A percentile compares a stretch with the other conserved stretches of the same genome.
Evolutionary conservation across 2,797 vertebrate species (phyloP).

Genomic region (Mus minutoides): DNA sequence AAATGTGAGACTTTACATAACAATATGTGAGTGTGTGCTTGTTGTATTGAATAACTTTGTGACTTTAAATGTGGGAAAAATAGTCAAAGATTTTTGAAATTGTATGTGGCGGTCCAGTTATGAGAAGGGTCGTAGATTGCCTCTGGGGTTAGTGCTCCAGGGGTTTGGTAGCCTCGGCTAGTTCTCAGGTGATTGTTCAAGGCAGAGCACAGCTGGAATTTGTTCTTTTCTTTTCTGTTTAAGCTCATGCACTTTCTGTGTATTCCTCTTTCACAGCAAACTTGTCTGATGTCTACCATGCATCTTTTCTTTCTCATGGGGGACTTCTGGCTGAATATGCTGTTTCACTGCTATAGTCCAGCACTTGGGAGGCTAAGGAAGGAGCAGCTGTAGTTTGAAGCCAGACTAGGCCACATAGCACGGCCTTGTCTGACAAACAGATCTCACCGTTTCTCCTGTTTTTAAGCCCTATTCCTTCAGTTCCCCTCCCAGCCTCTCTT

Average conservation of each 20-base stretch:
- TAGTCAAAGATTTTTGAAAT: not conserved
- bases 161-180: not conserved
- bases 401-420: not conserved
- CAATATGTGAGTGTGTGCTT: not conserved
- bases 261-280: slow-evolving; percentile 7
- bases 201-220: not conserved
- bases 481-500: not conserved
- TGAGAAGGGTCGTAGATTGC: slow-evolving; percentile 18
- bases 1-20: not conserved
- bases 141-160: not conserved
- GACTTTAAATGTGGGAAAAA: slow-evolving; percentile 16
- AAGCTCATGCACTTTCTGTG: not conserved
- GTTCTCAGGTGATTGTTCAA: not conserved
- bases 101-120: not conserved
- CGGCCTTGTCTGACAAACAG: not conserved
- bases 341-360: not conserved
- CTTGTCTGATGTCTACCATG: not conserved
- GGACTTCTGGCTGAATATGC: not conserved
- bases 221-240: slow-evolving; percentile 29
- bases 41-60: slow-evolving; percentile 13
- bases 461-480: not conserved
- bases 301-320: not conserved
- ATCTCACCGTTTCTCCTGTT: not conserved
- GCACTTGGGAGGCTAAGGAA: not conserved
- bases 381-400: not conserved